Evolutionary conservation across 2,113 vertebrate genomes (phyloP), one percentile per base, ranked within the genome.

Genomic region (Esox niger): DNA sequence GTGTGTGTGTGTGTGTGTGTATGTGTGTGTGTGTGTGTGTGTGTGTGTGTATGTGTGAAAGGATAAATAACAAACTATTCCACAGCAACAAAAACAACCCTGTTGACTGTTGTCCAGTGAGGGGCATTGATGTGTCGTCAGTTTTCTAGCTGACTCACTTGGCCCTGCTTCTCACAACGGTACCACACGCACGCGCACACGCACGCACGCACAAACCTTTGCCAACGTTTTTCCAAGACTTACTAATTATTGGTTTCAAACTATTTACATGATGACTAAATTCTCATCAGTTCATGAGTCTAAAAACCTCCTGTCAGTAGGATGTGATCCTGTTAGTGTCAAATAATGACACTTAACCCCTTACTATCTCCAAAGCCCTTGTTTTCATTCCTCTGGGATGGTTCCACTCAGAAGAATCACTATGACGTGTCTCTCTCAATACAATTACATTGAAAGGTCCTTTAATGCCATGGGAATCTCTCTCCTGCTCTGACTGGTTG

Each of bases 21-120:
- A 55, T 66, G 62, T 62, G 64, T 61, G 56, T 65, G 38, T 21
- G 64, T 69, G 47, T 52, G 55, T 23, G 52, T 59, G 17, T 52
- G 64, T 9, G 63, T 31, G 59, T 2, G 4, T 31, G 27, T 13
- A n/a, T 65, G 58, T 30, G 21, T 38, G 62, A 13, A n/a, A n/a
- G n/a, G n/a, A n/a, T n/a, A 33, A 56, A 71, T 76, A 80, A 74
- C 54, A 75, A 49, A 74, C 32, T 59, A 47, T 30, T 29, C 59
- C 69, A 57, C 25, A 67, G 73, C 60, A 60, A 56, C 55, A 81
- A 70, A 75, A 76, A 76, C 70, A 75, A 15, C 60, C 63, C n/a
- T n/a, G n/a, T n/a, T n/a, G n/a, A n/a, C n/a, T n/a, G n/a, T n/a
- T 68, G 47, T 76, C 46, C 73, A 69, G 2, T 58, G 26, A 70